Evolutionary conservation across 2,113 vertebrate species (phyloP), one percentile per base, ranked within the genome.

Genomic region (Sinocyclocheilus anshuiensis): DNA sequence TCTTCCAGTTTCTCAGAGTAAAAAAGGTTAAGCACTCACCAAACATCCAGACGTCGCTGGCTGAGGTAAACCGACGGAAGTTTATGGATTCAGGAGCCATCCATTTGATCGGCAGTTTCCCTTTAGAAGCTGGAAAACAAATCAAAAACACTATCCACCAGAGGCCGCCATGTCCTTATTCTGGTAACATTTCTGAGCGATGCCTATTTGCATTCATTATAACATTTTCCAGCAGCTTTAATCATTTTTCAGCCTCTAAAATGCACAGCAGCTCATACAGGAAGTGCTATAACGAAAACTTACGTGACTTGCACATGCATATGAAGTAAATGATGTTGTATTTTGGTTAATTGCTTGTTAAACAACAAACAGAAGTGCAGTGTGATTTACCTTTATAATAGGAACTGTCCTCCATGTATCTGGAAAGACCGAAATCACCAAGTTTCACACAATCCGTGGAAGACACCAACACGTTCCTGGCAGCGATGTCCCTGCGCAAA

Each of bases 21-120:
- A 36, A 36, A 6, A 16, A 29, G 29, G 29, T 29, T 29, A 29
- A 29, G 16, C 7, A 93, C 97, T 95, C 89, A 99, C 98, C 98
- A 88, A 99, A 99, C 98, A 99, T 99, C 98, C 98, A 99, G 29
- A 99, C 98, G 0, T 99, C 98, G 0, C 98, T 99, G 75, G 98
- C 98, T 90, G 98, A 99, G 90, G 98, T 99, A 95, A 99, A 99
- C 87, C 98, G 97, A 89, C 98, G 95, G 93, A 99, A 99, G 94
- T 99, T 99, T 91, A 99, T 99, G 2, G 98, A 99, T 92, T 99
- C 98, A 87, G 98, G 98, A 89, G 98, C 98, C 98, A 99, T 99
- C 98, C 98, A 99, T 59, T 99, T 99, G 88, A 99, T 99, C 6
- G 98, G 98, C 29, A 99, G 93, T 94, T 99, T 99, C 87, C 98